phyloP scores from a whole-genome alignment of 2,888 invertebrate genomes.

The Alviniconcha strummeri region DNA sequence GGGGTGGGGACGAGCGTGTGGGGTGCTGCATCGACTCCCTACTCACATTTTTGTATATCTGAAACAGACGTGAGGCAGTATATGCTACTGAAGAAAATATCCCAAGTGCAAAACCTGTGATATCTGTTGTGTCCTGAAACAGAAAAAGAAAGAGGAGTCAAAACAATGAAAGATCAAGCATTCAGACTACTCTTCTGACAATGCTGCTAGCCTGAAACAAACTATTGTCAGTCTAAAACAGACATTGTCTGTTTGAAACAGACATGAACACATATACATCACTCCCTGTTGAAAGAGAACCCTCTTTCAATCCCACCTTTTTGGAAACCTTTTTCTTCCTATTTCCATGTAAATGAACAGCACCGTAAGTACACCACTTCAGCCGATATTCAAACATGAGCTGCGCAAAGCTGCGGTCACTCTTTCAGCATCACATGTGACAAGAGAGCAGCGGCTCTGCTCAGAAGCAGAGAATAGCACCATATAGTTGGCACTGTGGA shows the following conservation, averaged over 20 bases:
- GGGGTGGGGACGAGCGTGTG: too few species aligned
- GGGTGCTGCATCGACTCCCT: neutral
- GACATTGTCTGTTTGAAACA: too few species aligned
- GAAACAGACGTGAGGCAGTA: constrained; percentile 56
- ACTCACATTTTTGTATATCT: constrained; percentile 65
- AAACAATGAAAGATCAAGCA: neutral
- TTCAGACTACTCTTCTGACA: neutral
- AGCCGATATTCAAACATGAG: too few species aligned
- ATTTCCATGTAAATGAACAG: too few species aligned
- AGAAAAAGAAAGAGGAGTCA: constrained; percentile 4
- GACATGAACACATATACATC: neutral
- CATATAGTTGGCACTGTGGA: too few species aligned
- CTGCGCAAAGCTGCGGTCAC: too few species aligned
- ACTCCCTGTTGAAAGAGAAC: constrained; percentile 12
- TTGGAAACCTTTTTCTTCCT: too few species aligned
- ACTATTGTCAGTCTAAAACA: too few species aligned
- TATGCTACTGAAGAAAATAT: constrained; percentile 60
- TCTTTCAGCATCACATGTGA: too few species aligned
- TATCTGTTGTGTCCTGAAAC: constrained; percentile 53
- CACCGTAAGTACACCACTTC: too few species aligned
- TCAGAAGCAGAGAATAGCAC: too few species aligned
- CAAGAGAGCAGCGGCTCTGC: too few species aligned
- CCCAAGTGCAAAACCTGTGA: constrained; percentile 62
- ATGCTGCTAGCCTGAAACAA: neutral
- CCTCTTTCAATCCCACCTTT: neutral